These are phyloP conservation scores for Columba livia DNA, from an alignment of 2,113 vertebrate genomes.

Conservation along the genomic window DNA sequence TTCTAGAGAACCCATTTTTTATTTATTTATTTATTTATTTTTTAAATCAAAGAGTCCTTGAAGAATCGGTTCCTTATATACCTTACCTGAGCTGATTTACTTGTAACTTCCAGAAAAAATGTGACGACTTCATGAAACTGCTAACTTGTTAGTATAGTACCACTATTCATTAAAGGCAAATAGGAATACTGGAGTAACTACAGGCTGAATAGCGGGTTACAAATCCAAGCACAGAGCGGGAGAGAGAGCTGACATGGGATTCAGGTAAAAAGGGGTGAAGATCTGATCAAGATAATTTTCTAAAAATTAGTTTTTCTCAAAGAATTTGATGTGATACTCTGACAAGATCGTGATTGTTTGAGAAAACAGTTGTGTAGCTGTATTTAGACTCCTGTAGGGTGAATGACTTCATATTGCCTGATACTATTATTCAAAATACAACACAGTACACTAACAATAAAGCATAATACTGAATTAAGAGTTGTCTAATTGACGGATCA, in stretches of 20 bases:
- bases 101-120: not conserved
- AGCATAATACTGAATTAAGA: not conserved
- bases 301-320: not conserved
- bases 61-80: not conserved
- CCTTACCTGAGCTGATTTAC: not conserved
- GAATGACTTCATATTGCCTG: not conserved
- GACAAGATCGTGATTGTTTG: not conserved
- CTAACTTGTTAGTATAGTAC: not conserved
- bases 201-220: not conserved
- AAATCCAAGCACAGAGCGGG: not conserved
- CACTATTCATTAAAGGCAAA: not conserved
- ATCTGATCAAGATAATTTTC: not conserved
- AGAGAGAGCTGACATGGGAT: not conserved
- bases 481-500: not conserved
- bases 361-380: not conserved
- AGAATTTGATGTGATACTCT: not conserved
- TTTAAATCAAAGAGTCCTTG: not conserved
- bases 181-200: not conserved
- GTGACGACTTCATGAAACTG: not conserved
- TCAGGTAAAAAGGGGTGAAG: not conserved
- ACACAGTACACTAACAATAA: not conserved
- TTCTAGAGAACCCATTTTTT: not conserved
- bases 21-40: not conserved
- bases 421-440: not conserved
- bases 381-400: not conserved